Conservation (phyloP, 2,888 invertebrate species). For the Rhimphoctona megacephalus region DNA sequence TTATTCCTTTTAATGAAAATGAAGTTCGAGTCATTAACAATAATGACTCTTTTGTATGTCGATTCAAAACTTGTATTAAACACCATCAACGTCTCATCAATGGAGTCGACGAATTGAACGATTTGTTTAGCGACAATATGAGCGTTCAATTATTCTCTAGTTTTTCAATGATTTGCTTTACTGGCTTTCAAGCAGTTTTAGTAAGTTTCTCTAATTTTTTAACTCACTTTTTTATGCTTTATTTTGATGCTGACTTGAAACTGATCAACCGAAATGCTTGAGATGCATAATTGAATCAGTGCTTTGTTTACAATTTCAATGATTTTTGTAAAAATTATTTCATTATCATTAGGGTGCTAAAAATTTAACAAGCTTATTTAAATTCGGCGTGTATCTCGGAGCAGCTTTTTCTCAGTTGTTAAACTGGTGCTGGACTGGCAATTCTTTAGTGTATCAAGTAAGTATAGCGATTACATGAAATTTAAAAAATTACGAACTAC, state of each 20-base stretch:
- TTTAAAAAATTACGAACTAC: not conserved
- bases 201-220: conserved; percentile 59
- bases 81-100: conserved; percentile 76
- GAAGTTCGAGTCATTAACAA: conserved; percentile 38
- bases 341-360: conserved; percentile 72
- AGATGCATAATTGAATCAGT: not conserved
- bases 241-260: not conserved
- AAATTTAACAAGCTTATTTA: conserved; percentile 72
- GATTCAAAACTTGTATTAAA: conserved; percentile 71
- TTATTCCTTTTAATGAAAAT: conserved; percentile 60
- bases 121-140: conserved; percentile 74
- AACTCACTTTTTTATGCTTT: not conserved
- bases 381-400: conserved; percentile 75
- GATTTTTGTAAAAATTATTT: not conserved
- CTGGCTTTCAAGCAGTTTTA: conserved; percentile 79
- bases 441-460: conserved; percentile 75
- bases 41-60: conserved; percentile 59
- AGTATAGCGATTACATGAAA: conserved; percentile 17
- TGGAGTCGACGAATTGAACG: conserved; percentile 74
- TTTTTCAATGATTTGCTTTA: conserved; percentile 79
- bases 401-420: conserved; percentile 77
- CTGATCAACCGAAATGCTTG: not conserved
- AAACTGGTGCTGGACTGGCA: conserved; percentile 78
- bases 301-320: not conserved
- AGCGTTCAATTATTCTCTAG: conserved; percentile 80